phyloP scores from a whole-genome alignment of 2,797 vertebrate genomes.

The Tapera naevia region DNA sequence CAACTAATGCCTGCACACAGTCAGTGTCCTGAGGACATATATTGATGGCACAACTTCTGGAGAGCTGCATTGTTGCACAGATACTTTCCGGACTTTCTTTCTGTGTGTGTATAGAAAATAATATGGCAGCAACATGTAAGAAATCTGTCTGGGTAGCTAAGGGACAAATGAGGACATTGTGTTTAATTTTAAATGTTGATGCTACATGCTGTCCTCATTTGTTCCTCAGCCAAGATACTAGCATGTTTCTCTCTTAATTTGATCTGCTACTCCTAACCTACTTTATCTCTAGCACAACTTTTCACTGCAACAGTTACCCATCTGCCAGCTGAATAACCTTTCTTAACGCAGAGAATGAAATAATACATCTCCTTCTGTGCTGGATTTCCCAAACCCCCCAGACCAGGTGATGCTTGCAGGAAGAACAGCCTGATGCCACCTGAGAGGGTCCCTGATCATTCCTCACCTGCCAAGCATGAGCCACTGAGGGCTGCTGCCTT shows the following conservation, averaged over 20 bases:
- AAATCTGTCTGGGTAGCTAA: not conserved
- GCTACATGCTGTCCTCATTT: constrained; percentile 50
- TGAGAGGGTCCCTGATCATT: not conserved
- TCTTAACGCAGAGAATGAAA: not conserved
- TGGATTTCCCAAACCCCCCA: not conserved
- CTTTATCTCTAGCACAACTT: constrained; percentile 46
- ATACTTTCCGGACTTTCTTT: constrained; percentile 18
- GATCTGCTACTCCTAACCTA: constrained; percentile 43
- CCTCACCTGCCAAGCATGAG: not conserved
- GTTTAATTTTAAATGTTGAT: constrained; percentile 37
- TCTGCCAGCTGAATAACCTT: constrained; percentile 17
- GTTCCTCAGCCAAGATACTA: constrained; percentile 37
- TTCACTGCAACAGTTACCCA: constrained; percentile 23
- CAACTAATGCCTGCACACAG: not conserved
- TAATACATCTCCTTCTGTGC: not conserved
- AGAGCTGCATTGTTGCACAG: not conserved
- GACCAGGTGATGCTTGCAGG: not conserved
- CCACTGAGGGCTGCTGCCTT: not conserved
- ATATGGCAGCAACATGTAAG: not conserved
- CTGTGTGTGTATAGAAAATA: not conserved
- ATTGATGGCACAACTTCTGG: not conserved
- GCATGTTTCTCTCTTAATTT: constrained; percentile 46
- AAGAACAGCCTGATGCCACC: not conserved
- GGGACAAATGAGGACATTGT: constrained; percentile 36
- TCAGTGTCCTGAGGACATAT: not conserved